Evolutionary conservation across 2,797 vertebrate genomes (phyloP).

Genomic region (Sebastiscus tertius): DNA sequence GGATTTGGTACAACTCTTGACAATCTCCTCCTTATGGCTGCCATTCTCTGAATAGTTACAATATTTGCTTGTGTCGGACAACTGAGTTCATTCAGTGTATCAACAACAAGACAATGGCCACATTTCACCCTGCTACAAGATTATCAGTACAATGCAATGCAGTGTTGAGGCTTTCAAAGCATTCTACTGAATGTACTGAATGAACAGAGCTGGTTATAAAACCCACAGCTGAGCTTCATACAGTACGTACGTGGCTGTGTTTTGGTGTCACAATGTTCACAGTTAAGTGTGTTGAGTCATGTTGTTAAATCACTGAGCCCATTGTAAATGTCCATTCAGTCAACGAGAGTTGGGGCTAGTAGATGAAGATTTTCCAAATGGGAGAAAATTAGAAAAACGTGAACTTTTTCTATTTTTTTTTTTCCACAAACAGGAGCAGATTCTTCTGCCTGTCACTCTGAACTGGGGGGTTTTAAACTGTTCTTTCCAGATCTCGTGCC

Average conservation of each 20-base stretch:
- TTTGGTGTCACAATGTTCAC: conserved; percentile 59
- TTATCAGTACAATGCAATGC: conserved; percentile 74
- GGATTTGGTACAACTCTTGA: conserved; percentile 25
- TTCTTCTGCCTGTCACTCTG: conserved; percentile 24
- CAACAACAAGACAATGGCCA: conserved; percentile 76
- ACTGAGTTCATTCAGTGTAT: conserved; percentile 79
- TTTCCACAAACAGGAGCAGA: conserved; percentile 16
- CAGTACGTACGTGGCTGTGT: conserved; percentile 58
- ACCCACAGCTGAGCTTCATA: conserved; percentile 74
- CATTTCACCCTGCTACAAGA: conserved; percentile 74
- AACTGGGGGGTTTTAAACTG: conserved; percentile 19
- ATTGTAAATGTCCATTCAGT: conserved; percentile 52
- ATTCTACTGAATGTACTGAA: conserved; percentile 60
- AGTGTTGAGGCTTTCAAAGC: conserved; percentile 76
- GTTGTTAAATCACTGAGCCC: conserved; percentile 55
- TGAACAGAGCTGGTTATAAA: conserved; percentile 69
- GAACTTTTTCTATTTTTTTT: neutral
- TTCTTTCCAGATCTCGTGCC: conserved; percentile 70
- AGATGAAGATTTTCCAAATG: conserved; percentile 34
- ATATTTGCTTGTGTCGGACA: conserved; percentile 82
- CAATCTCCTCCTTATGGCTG: conserved; percentile 63
- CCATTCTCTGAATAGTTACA: conserved; percentile 80
- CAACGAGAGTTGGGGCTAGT: conserved; percentile 12
- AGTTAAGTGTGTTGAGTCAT: conserved; percentile 60
- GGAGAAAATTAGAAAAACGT: conserved; percentile 33